Evolutionary conservation across 2,113 vertebrate genomes (phyloP).

Genomic region (Gymnogyps californianus): DNA sequence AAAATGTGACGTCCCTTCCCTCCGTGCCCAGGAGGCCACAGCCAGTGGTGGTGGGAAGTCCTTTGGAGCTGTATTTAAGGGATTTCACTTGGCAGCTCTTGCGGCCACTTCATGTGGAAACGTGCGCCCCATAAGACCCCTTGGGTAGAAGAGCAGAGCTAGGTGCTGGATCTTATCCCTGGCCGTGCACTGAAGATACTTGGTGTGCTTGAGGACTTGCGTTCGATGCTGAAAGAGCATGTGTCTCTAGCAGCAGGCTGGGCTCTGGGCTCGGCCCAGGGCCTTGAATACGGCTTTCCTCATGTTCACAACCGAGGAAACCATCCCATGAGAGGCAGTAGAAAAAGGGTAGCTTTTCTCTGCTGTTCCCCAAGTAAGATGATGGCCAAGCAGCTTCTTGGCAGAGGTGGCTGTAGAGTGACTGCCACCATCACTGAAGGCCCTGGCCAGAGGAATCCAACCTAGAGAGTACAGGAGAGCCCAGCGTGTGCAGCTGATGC

Average conservation of each 20-base stretch:
- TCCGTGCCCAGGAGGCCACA: background rate
- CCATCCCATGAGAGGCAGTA: background rate
- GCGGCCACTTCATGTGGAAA: background rate
- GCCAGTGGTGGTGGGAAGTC: background rate
- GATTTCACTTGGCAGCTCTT: background rate
- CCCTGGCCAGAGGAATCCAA: background rate
- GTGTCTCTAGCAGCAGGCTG: background rate
- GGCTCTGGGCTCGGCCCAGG: background rate
- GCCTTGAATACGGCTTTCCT: background rate
- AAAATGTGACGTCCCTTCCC: background rate
- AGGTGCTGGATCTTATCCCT: background rate
- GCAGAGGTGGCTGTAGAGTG: background rate
- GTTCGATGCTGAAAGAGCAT: background rate
- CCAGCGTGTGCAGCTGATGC: accelerated
- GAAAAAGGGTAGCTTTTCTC: background rate
- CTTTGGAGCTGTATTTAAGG: background rate
- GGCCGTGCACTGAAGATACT: background rate
- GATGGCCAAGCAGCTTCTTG: background rate
- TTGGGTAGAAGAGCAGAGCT: background rate
- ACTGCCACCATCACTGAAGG: background rate
- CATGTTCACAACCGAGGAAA: background rate
- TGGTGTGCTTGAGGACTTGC: background rate
- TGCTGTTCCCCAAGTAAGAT: background rate
- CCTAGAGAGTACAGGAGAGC: background rate
- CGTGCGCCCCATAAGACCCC: no score